Evolutionary conservation across 92 coral and sea anemone species (phyloP).

Genomic region (Galaxea fascicularis): DNA sequence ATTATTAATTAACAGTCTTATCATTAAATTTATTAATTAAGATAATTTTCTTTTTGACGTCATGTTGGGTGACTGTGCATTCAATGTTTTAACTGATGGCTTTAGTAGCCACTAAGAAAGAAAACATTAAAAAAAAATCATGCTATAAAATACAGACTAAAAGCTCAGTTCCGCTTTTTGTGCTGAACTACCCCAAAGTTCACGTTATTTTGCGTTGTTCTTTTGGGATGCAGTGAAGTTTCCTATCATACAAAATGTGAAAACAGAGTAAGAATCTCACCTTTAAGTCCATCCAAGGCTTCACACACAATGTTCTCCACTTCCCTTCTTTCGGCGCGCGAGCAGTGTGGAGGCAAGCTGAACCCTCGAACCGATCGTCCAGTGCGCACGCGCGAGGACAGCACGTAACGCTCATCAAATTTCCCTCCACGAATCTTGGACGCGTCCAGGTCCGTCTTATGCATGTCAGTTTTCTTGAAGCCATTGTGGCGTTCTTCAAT

Average conservation of each 20-base stretch:
- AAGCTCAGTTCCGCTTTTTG: too few species aligned
- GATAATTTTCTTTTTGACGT: too few species aligned
- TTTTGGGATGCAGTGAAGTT: too few species aligned
- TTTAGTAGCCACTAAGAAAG: too few species aligned
- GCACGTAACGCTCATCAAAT: slow-evolving; percentile 78
- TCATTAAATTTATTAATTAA: too few species aligned
- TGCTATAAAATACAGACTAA: too few species aligned
- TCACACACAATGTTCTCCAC: slow-evolving; percentile 78
- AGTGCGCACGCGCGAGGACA: slow-evolving; percentile 93
- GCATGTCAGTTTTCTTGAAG: slow-evolving; percentile 69
- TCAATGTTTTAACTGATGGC: too few species aligned
- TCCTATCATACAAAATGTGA: not conserved
- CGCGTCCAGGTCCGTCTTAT: slow-evolving; percentile 76
- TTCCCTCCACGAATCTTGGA: slow-evolving; percentile 76
- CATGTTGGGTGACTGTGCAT: too few species aligned
- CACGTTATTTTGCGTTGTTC: not conserved
- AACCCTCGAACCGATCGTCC: slow-evolving; percentile 87
- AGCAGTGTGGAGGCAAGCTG: slow-evolving; percentile 83
- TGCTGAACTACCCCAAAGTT: too few species aligned
- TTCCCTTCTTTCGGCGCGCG: slow-evolving; percentile 82
- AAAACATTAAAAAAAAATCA: too few species aligned
- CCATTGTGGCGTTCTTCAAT: slow-evolving; percentile 88
- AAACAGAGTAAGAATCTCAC: slow-evolving; percentile 18
- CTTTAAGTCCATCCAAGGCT: slow-evolving; percentile 78
- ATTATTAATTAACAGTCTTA: too few species aligned